These are phyloP conservation scores for Sphaerophoria taeniata DNA, from an alignment of 2,888 invertebrate species.

Conservation along the genomic window DNA sequence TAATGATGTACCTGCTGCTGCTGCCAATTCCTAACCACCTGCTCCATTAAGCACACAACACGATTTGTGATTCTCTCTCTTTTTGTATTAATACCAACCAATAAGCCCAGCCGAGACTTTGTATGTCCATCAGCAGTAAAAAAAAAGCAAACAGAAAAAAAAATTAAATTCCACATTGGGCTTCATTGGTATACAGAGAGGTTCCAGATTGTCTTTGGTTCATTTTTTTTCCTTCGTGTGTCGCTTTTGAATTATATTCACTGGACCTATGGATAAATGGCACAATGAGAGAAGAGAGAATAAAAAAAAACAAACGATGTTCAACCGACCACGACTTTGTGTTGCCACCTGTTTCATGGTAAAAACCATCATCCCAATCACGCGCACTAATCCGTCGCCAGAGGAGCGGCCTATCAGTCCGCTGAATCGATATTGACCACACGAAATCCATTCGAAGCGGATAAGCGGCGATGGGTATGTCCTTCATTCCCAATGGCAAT, in stretches of 20 bases:
- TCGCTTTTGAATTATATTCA: conserved; percentile 28
- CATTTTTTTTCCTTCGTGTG: conserved; percentile 6
- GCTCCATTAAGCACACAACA: conserved; percentile 74
- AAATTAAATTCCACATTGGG: conserved; percentile 34
- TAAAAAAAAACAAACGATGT: conserved; percentile 44
- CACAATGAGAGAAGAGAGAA: conserved; percentile 17
- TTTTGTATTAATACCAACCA: too few relatives aligned
- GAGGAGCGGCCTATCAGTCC: too few relatives aligned
- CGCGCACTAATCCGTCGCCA: conserved; percentile 63
- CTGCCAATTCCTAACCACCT: conserved; percentile 65
- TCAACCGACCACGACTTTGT: conserved; percentile 42
- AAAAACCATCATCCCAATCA: conserved; percentile 34
- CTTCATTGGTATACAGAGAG: neutral
- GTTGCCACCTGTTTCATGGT: conserved; percentile 61
- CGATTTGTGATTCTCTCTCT: conserved; percentile 64
- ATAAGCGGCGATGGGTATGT: neutral
- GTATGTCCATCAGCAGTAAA: conserved; percentile 12
- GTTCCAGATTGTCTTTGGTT: conserved; percentile 56
- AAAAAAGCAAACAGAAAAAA: neutral
- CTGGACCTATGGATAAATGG: conserved; percentile 64
- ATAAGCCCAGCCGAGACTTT: neutral
- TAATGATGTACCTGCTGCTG: conserved; percentile 73
- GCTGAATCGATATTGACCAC: conserved; percentile 55
- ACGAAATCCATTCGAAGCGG: conserved; percentile 34
- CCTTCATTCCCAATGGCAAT: conserved; percentile 50